A percentile compares a stretch with the other conserved stretches of the same genome.
These are phyloP conservation scores for Tokudaia tokunoshimensis DNA, from an alignment of 2,797 vertebrate species.

Conservation along the genomic window DNA sequence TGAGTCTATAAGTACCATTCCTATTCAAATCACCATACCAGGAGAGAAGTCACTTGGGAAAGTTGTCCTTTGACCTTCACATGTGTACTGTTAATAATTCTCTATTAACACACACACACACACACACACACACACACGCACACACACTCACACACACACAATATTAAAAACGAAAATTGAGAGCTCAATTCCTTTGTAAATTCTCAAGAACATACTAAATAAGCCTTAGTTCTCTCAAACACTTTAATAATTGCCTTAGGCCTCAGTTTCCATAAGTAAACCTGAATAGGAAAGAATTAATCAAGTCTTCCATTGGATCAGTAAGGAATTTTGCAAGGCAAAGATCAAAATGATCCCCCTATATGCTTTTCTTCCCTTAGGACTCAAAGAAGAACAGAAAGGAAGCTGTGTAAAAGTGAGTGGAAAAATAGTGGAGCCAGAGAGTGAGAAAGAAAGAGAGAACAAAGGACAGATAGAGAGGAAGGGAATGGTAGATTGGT, in stretches of 20 bases:
- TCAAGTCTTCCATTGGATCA: not conserved
- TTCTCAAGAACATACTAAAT: not conserved
- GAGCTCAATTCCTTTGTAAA: not conserved
- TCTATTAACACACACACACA: not conserved
- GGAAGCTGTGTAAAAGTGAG: not conserved
- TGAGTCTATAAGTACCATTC: not conserved
- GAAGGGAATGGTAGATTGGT: not conserved
- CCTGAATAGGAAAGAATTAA: not conserved
- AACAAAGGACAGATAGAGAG: not conserved
- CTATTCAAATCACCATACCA: not conserved
- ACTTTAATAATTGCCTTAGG: not conserved
- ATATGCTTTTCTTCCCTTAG: not conserved
- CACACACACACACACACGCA: no score
- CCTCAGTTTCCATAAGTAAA: not conserved
- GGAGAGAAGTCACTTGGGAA: not conserved
- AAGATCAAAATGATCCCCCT: not conserved
- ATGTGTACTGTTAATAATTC: not conserved
- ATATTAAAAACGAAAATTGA: not conserved
- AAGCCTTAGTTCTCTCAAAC: not conserved
- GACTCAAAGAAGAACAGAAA: not conserved
- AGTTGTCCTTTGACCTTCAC: not conserved
- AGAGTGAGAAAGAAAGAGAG: not conserved
- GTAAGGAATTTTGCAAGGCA: not conserved
- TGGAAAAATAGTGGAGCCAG: not conserved
- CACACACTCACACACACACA: no score